These are phyloP conservation scores for Paramormyrops kingsleyae DNA, from an alignment of 2,113 vertebrate genomes.

Conservation along the genomic window DNA sequence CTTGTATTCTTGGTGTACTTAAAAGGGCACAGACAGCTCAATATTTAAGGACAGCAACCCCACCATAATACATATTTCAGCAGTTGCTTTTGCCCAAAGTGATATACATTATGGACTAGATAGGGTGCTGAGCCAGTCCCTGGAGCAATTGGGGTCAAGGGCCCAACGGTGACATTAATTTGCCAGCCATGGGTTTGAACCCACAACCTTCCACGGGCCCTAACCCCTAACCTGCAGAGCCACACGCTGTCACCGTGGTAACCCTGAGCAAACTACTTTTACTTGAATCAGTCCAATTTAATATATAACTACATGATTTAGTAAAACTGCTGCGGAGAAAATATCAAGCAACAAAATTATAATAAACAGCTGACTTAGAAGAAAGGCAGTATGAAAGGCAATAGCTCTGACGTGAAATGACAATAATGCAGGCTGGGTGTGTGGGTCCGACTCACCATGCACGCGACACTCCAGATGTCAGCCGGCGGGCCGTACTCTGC, in stretches of 20 bases:
- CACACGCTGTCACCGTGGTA: not conserved
- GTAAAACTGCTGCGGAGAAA: not conserved
- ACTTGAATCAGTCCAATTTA: not conserved
- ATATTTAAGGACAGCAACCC: not conserved
- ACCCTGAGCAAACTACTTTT: not conserved
- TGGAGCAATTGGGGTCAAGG: not conserved
- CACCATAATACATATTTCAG: not conserved
- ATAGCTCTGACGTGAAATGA: not conserved
- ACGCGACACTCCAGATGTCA: constrained; percentile 79
- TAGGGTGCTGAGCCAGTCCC: not conserved
- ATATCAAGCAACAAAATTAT: not conserved
- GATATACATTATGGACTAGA: not conserved
- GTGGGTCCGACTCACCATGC: constrained; percentile 60
- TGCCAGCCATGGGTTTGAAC: not conserved
- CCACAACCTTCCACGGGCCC: not conserved
- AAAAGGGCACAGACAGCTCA: not conserved
- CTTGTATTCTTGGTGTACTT: not conserved
- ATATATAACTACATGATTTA: not conserved
- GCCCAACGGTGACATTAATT: not conserved
- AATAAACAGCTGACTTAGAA: not conserved
- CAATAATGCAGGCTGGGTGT: not conserved
- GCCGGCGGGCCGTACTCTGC: constrained; percentile 69
- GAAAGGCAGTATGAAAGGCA: not conserved
- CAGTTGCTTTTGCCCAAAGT: not conserved
- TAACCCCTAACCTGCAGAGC: not conserved